Base-by-base conservation (phyloP, 2,888 invertebrate genomes). In the Actias luna region DNA sequence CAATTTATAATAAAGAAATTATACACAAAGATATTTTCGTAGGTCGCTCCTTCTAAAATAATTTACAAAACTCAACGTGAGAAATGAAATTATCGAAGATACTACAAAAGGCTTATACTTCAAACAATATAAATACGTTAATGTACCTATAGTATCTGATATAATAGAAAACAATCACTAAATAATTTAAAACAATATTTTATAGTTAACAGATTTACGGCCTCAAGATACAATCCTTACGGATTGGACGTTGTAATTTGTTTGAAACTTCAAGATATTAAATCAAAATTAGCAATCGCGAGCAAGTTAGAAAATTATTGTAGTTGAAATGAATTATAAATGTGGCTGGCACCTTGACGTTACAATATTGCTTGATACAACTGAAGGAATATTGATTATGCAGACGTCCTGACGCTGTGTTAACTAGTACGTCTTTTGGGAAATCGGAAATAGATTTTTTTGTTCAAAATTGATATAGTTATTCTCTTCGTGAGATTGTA, bases 211-310 rank as follows among this genome's bases (percentile, higher is more conserved):
- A 50, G 46, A 50, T 50, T 50, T 50, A 50, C 25, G 46, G 12
- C 12, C 46, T 50, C 46, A 10, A 22, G 46, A 50, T 50, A 50
- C 46, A 3, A 25, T 25, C 46, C 12, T 25, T 10, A 25, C 22
- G 46, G 25, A 12, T 25, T 12, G 22, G 46, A 22, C 22, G 46
- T 3, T 50, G 46, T 12, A 50, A 50, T 50, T 50, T 25, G 25
- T 50, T 50, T 50, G 12, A 50, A 50, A 50, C 46, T 50, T 50
- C 46, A 1, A 50, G 22, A 25, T 22, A 50, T 25, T 50, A 50
- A 50, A 50, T 50, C 46, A 50, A 50, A 50, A 50, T 50, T 50
- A 50, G 25, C 46, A 50, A 50, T 50, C 25, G 22, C 25, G 46
- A 25, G 22, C 12, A 50, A 50, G 22, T 50, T 50, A 25, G 12